These are phyloP conservation scores for Macropodus opercularis DNA, from an alignment of 2,797 vertebrate genomes.

Conservation along the genomic window DNA sequence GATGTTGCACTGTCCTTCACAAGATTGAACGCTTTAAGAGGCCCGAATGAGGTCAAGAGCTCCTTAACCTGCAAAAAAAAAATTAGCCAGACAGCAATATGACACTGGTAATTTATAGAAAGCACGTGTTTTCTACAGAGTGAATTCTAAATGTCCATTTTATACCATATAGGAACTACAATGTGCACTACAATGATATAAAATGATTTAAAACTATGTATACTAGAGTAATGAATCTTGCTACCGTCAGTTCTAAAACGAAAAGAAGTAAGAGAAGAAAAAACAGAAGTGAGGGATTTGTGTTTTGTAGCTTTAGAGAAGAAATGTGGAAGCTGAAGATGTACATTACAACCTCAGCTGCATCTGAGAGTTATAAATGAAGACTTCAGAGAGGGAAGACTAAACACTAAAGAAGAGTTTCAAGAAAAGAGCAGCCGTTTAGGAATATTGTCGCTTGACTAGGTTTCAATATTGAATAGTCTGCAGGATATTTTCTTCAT, in stretches of 20 bases:
- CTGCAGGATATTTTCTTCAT: neutral
- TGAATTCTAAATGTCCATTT: constrained; percentile 55
- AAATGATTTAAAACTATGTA: constrained; percentile 1
- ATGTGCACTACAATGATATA: constrained; percentile 5
- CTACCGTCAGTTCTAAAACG: neutral
- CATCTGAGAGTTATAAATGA: neutral
- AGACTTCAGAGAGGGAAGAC: neutral
- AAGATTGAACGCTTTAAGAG: constrained; percentile 85
- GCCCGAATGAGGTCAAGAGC: constrained; percentile 83
- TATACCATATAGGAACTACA: constrained; percentile 37
- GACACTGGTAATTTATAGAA: neutral
- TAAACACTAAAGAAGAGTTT: too few species aligned
- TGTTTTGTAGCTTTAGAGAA: neutral
- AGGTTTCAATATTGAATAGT: neutral
- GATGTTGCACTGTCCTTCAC: constrained; percentile 86
- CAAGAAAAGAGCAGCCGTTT: neutral
- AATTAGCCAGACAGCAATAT: constrained; percentile 18
- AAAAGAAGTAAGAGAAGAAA: too few species aligned
- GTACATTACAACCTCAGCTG: neutral
- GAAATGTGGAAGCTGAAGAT: neutral
- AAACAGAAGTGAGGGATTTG: neutral
- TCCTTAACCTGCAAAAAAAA: constrained; percentile 81
- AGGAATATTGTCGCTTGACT: neutral
- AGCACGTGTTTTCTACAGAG: constrained; percentile 20
- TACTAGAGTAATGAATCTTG: neutral